These are phyloP conservation scores for Ceratina calcarata DNA, from an alignment of 1,140 invertebrate species.

Conservation along the genomic window DNA sequence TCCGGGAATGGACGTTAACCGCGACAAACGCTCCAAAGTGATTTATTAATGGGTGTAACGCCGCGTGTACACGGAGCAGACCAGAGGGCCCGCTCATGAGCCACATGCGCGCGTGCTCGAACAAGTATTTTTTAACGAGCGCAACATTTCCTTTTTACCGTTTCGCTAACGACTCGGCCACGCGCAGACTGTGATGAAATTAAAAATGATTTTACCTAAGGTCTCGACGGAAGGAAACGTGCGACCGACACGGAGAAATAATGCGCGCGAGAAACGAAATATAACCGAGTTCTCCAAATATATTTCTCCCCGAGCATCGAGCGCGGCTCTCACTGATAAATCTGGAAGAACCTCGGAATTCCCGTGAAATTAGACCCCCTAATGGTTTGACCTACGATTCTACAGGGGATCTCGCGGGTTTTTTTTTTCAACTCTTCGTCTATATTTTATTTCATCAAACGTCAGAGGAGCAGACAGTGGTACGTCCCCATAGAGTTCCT, in stretches of 20 bases:
- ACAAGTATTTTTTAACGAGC: conserved; percentile 59
- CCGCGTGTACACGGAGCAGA: conserved; percentile 13
- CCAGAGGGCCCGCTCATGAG: neutral
- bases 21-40: conserved; percentile 61
- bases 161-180: conserved; percentile 47
- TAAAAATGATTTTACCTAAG: conserved; percentile 52
- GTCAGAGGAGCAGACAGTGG: neutral
- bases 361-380: neutral
- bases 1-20: conserved; percentile 41
- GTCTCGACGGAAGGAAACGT: neutral
- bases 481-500: conserved; percentile 5
- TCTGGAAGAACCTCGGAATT: neutral
- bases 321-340: neutral
- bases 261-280: neutral
- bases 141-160: conserved; percentile 59
- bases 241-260: neutral
- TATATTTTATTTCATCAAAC: conserved; percentile 37
- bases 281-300: conserved; percentile 33
- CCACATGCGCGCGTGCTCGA: conserved; percentile 35
- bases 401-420: neutral
- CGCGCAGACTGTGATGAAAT: conserved; percentile 27
- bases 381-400: conserved; percentile 17
- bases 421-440: neutral
- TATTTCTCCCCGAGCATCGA: conserved; percentile 9
- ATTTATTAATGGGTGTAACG: conserved; percentile 71